Evolutionary conservation across 2,888 invertebrate genomes (phyloP).

Genomic region (Drosophila vallismaia): DNA sequence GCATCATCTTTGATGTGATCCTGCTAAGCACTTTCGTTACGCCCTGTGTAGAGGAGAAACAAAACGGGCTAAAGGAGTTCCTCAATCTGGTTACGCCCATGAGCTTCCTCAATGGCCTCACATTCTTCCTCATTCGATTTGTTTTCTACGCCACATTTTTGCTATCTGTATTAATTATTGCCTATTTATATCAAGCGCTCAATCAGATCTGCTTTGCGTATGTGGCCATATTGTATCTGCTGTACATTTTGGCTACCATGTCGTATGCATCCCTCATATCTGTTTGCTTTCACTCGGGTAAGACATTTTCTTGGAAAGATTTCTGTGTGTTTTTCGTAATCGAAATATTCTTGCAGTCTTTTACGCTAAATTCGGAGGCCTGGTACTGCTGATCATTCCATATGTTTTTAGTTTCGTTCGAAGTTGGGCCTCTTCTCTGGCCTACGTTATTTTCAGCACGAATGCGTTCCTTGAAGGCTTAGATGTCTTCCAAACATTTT

Average conservation of each 20-base stretch:
- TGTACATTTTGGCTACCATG: constrained; percentile 79
- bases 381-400: constrained; percentile 79
- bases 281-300: constrained; percentile 83
- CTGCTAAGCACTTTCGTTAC: constrained; percentile 84
- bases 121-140: constrained; percentile 80
- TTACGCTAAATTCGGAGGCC: constrained; percentile 82
- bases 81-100: constrained; percentile 81
- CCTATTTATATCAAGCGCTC: constrained; percentile 65
- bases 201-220: constrained; percentile 63
- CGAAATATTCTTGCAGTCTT: constrained; percentile 67
- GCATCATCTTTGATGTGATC: constrained; percentile 74
- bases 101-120: constrained; percentile 82
- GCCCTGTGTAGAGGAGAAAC: constrained; percentile 86
- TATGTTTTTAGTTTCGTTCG: constrained; percentile 75
- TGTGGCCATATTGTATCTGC: constrained; percentile 67
- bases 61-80: constrained; percentile 85
- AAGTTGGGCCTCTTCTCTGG: constrained; percentile 60
- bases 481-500: constrained; percentile 79
- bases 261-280: constrained; percentile 82
- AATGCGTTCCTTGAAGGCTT: constrained; percentile 81
- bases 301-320: constrained; percentile 2
- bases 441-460: constrained; percentile 70
- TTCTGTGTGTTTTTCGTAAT: neutral
- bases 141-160: constrained; percentile 68
- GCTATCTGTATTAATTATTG: constrained; percentile 57